Evolutionary conservation across 2,113 vertebrate species (phyloP).

Genomic region (Hipposideros armiger): DNA sequence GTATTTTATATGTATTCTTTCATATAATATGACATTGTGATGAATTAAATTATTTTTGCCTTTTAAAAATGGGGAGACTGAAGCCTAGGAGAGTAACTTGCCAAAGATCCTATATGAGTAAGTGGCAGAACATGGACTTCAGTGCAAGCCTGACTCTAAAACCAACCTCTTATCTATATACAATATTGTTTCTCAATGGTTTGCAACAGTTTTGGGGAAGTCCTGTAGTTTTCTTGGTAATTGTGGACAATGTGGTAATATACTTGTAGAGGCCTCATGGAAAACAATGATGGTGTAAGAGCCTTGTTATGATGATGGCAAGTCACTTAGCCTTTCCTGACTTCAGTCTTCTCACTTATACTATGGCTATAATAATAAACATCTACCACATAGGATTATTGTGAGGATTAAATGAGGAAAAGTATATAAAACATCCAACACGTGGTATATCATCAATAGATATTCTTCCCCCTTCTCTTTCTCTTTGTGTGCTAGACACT

Average conservation of each 20-base stretch:
- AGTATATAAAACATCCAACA: not conserved
- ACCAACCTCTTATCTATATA: not conserved
- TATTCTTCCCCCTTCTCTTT: not conserved
- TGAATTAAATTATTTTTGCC: not conserved
- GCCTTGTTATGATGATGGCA: not conserved
- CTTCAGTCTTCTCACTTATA: constrained; percentile 13
- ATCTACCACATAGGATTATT: not conserved
- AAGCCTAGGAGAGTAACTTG: not conserved
- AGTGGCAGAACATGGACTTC: not conserved
- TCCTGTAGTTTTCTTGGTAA: not conserved
- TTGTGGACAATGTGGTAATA: not conserved
- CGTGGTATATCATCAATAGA: not conserved
- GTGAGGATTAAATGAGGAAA: not conserved
- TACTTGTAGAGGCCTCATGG: not conserved
- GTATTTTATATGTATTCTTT: not conserved
- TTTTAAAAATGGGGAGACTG: not conserved
- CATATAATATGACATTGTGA: not conserved
- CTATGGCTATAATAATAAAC: not conserved
- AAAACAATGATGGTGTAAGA: not conserved
- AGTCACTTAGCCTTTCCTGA: not conserved
- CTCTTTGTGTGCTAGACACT: not conserved
- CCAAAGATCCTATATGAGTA: not conserved
- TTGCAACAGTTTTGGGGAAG: not conserved
- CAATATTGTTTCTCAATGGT: not conserved
- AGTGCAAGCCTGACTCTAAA: not conserved